Evolutionary conservation across 2,888 invertebrate genomes (phyloP), one percentile per base, ranked within the genome.

Genomic region (Plagodis dolabraria): DNA sequence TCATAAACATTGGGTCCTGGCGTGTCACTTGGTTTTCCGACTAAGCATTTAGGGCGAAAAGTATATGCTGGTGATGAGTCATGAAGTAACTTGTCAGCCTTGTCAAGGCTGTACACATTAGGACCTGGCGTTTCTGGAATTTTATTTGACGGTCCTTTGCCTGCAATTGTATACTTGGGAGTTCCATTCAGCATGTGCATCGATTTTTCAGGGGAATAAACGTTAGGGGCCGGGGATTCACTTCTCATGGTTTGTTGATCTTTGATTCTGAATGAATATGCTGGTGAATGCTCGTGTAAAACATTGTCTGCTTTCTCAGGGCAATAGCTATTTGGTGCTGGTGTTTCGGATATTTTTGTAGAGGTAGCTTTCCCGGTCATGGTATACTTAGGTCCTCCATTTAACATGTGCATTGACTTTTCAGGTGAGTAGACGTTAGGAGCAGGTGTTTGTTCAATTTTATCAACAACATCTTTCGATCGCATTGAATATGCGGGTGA

Each of bases 401-500:
- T 76, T 85, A 94, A 69, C 86, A 94, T 68, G 84, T 93, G 92
- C 67, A 94, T 92, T 0, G 89, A 89, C 67, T 95, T 95, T 79
- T 96, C 95, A 0, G 95, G 94, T 34, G 90, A 76, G 76, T 96
- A 96, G 2, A 94, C 85, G 53, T 95, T 95, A 0, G 96, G 95
- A 87, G 94, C 96, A 75, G 96, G 96, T 46, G 95, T 95, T 72
- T 94, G 93, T 77, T 94, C 95, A 74, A 94, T 88, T 76, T 93
- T 94, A 67, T 95, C 94, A 50, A 93, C 85, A 38, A 94, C 92
- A 68, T 94, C 94, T 86, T 95, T 96, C 44, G 94, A 89, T 61
- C 96, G 95, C 79, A 96, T 96, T 8, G 96, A 94, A 79, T 94
- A 96, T 59, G 95, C 92, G 43, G 96, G 96, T 34, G 95, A 94